Conservation (phyloP, 2,797 vertebrate species). For the Eulemur mongoz region DNA sequence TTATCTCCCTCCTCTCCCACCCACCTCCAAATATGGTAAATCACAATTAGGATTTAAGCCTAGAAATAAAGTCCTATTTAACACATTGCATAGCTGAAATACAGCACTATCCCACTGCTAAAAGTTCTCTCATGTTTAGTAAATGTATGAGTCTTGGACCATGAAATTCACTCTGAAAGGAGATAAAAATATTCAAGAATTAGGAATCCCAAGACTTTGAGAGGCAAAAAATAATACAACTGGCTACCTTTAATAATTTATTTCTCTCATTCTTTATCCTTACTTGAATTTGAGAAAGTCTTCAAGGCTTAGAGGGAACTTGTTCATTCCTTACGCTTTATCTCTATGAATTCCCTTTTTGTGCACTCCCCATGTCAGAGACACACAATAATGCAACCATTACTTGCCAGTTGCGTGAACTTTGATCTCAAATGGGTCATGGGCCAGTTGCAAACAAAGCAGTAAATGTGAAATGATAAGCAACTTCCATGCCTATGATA, state of each 20-base stretch:
- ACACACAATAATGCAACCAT: conserved; percentile 78
- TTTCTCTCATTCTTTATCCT: conserved; percentile 71
- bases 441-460: conserved; percentile 83
- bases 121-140: conserved; percentile 44
- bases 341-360: conserved; percentile 85
- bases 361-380: conserved; percentile 78
- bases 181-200: conserved; percentile 68
- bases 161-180: conserved; percentile 52
- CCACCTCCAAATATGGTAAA: not conserved
- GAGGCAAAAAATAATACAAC: conserved; percentile 51
- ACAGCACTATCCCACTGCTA: not conserved
- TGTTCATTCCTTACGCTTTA: conserved; percentile 77
- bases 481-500: conserved; percentile 85
- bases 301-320: conserved; percentile 64
- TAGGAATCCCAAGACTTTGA: conserved; percentile 50
- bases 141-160: conserved; percentile 24
- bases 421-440: conserved; percentile 82
- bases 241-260: conserved; percentile 79
- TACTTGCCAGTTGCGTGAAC: conserved; percentile 84
- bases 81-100: conserved; percentile 33
- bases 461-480: conserved; percentile 84
- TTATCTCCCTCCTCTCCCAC: not conserved
- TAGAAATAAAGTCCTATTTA: conserved; percentile 23
- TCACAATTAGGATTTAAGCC: conserved; percentile 20
- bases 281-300: conserved; percentile 72